Percentiles rank a stretch among this genome's conserved stretches.
These are phyloP conservation scores for Gallinago paraguaiae DNA, from an alignment of 2,113 vertebrate genomes.

Conservation along the genomic window DNA sequence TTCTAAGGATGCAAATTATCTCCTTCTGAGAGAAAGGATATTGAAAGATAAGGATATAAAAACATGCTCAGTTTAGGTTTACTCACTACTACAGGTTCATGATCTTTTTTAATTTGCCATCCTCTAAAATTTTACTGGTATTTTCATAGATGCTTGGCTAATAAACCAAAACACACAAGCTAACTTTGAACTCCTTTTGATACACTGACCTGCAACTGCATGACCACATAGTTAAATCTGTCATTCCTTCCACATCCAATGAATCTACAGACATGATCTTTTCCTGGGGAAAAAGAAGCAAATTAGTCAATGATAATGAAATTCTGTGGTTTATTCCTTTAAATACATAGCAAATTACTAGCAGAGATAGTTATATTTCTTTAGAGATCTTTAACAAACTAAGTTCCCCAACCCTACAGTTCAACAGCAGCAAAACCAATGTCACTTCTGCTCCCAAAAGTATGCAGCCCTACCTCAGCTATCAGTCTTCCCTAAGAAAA, in stretches of 20 bases:
- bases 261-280: conserved; percentile 97
- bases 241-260: conserved; percentile 97
- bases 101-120: not conserved
- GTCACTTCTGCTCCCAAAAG: not conserved
- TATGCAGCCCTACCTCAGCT: not conserved
- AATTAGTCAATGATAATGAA: not conserved
- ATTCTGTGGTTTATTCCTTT: not conserved
- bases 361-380: not conserved
- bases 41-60: not conserved
- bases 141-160: not conserved
- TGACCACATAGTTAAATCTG: conserved; percentile 98
- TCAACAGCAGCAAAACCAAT: not conserved
- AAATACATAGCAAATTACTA: not conserved
- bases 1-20: not conserved
- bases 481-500: not conserved
- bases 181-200: not conserved
- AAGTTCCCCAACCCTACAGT: not conserved
- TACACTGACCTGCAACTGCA: conserved; percentile 93
- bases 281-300: conserved; percentile 78
- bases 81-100: not conserved
- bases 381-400: not conserved
- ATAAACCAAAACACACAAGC: not conserved
- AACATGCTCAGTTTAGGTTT: not conserved
- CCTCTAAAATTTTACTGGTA: not conserved
- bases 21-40: not conserved